phyloP scores from a whole-genome alignment of 2,113 vertebrate species.

The Brachyhypopomus gauderio region DNA sequence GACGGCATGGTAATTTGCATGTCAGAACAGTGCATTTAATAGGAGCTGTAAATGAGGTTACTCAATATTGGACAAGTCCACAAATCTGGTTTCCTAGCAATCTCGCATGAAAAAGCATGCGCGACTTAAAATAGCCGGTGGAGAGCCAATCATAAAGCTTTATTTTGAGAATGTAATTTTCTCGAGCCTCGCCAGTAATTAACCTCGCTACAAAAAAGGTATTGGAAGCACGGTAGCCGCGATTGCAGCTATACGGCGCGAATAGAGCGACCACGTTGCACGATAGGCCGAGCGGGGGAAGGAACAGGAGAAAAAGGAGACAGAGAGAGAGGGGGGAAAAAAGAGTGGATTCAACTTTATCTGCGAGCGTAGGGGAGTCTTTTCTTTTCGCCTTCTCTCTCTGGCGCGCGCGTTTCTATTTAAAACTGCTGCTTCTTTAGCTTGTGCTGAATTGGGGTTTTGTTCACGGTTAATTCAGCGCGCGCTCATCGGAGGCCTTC shows the following conservation, averaged over 20 bases:
- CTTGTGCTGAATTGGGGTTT: slow-evolving; percentile 78
- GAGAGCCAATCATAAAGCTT: slow-evolving; percentile 77
- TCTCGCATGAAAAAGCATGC: slow-evolving; percentile 71
- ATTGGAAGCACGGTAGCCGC: slow-evolving; percentile 75
- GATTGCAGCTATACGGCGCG: slow-evolving; percentile 73
- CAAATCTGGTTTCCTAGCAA: slow-evolving; percentile 77
- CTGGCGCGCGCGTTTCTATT: slow-evolving; percentile 72
- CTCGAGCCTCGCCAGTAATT: slow-evolving; percentile 80
- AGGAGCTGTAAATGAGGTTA: slow-evolving; percentile 77
- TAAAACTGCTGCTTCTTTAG: slow-evolving; percentile 79
- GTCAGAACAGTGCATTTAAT: slow-evolving; percentile 76
- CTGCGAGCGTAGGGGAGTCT: slow-evolving; percentile 63
- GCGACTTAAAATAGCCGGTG: slow-evolving; percentile 73
- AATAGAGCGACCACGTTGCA: slow-evolving; percentile 67
- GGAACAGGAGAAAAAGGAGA: slow-evolving; percentile 53
- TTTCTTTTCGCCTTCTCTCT: slow-evolving; percentile 64
- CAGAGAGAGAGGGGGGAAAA: slow-evolving; percentile 46
- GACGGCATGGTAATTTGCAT: slow-evolving; percentile 76
- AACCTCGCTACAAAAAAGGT: slow-evolving; percentile 80
- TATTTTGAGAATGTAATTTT: slow-evolving; percentile 83
- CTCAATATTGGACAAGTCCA: slow-evolving; percentile 76
- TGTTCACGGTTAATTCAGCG: slow-evolving; percentile 76
- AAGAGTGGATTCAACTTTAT: slow-evolving; percentile 74
- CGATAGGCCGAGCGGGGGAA: slow-evolving; percentile 63
- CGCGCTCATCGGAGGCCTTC: slow-evolving; percentile 68